phyloP scores from a whole-genome alignment of 2,797 vertebrate genomes.

The Ibycter americanus region DNA sequence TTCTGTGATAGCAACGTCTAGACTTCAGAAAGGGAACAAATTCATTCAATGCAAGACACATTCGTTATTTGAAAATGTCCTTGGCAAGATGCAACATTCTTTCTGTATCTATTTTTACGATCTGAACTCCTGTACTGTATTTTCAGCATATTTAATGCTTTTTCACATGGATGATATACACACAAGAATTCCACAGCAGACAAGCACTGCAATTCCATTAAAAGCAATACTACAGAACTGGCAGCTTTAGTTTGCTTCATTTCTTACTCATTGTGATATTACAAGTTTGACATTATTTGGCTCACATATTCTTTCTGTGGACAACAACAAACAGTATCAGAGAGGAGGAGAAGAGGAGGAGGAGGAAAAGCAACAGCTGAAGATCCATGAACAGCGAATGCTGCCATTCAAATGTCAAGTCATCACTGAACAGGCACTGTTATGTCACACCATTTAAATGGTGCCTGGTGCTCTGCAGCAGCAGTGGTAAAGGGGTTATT shows the following conservation, averaged over 20 bases:
- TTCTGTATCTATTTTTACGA: neutral
- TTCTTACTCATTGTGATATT: neutral
- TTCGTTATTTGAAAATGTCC: neutral
- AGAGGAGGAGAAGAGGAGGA: neutral
- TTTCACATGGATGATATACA: slow-evolving; percentile 18
- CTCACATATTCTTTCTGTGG: neutral
- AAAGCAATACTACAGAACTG: neutral
- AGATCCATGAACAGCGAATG: neutral
- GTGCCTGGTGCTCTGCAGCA: neutral
- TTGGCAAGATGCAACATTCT: slow-evolving; percentile 1
- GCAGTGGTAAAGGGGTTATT: neutral
- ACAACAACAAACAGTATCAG: neutral
- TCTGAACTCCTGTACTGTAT: neutral
- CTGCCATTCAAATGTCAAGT: neutral
- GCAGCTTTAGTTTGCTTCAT: neutral
- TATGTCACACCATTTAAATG: neutral
- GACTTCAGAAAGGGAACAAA: neutral
- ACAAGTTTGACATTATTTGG: neutral
- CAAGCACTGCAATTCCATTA: slow-evolving; percentile 22
- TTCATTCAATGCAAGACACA: neutral
- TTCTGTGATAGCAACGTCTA: neutral
- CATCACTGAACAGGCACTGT: neutral
- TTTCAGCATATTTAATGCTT: slow-evolving; percentile 28
- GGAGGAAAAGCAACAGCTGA: neutral
- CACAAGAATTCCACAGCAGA: neutral